A percentile compares a stretch with the other conserved stretches of the same genome.
These are phyloP conservation scores for Bombus breviceps DNA, from an alignment of 1,140 invertebrate species.

Conservation along the genomic window DNA sequence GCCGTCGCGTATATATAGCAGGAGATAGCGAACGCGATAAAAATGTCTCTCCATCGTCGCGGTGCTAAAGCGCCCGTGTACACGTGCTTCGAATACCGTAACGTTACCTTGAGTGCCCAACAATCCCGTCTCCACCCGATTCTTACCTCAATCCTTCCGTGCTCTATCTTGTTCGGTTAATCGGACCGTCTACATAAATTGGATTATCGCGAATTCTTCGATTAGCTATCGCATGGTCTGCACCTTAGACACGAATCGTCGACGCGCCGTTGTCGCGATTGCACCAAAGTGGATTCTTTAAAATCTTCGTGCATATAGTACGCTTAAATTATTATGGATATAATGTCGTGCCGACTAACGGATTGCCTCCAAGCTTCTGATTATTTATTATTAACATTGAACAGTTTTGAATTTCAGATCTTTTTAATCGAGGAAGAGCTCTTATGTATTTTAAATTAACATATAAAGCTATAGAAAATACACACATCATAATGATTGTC, in stretches of 20 bases:
- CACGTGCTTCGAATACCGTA: constrained; percentile 57
- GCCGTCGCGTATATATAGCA: neutral
- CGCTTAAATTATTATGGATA: neutral
- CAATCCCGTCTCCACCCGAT: neutral
- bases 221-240: constrained; percentile 13
- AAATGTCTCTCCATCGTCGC: constrained; percentile 38
- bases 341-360: too few relatives aligned
- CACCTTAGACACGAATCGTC: neutral
- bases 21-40: constrained; percentile 54
- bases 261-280: neutral
- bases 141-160: constrained; percentile 30
- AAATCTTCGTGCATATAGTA: neutral
- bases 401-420: too few relatives aligned
- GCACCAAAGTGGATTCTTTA: too few relatives aligned
- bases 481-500: too few relatives aligned
- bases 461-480: too few relatives aligned
- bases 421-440: too few relatives aligned
- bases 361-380: too few relatives aligned
- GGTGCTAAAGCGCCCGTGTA: constrained; percentile 37
- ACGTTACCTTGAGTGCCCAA: constrained; percentile 26
- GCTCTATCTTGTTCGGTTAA: constrained; percentile 53
- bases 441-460: too few relatives aligned
- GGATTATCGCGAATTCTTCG: constrained; percentile 51
- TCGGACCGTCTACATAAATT: constrained; percentile 44
- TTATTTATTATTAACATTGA: too few relatives aligned